Percentiles rank a stretch among this genome's conserved stretches.
These are phyloP conservation scores for Drosophila triauraria DNA, from an alignment of 1,140 invertebrate species.

Conservation along the genomic window DNA sequence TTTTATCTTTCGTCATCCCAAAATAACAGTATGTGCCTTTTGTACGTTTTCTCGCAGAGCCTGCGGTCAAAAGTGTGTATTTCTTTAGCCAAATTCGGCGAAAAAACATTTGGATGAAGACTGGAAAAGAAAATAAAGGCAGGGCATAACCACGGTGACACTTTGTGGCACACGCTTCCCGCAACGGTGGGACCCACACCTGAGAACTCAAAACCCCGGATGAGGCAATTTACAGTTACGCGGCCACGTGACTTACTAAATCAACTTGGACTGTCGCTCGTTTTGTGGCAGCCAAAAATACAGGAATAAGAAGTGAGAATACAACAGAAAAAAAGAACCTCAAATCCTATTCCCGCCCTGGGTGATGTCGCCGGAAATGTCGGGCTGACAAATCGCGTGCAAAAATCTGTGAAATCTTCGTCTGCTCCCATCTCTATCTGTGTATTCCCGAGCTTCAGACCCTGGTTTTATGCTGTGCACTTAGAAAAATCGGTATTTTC, in stretches of 20 bases:
- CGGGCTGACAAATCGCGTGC: conserved; percentile 82
- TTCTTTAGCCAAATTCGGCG: conserved; percentile 48
- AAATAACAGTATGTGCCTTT: conserved; percentile 39
- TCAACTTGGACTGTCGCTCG: conserved; percentile 66
- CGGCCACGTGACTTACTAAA: conserved; percentile 83
- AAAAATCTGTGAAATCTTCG: conserved; percentile 78
- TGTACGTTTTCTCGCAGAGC: conserved; percentile 34
- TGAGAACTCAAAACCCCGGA: conserved; percentile 27
- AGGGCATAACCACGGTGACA: conserved; percentile 28
- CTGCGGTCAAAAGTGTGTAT: conserved; percentile 43
- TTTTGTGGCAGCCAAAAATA: conserved; percentile 60
- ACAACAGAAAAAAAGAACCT: conserved; percentile 25
- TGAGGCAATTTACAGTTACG: conserved; percentile 74
- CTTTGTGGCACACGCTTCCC: conserved; percentile 40
- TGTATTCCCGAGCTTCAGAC: conserved; percentile 4
- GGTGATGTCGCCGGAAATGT: conserved; percentile 72
- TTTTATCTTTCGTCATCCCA: conserved; percentile 46
- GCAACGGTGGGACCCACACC: conserved; percentile 12
- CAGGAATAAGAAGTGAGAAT: conserved; percentile 37
- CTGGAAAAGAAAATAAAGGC: conserved; percentile 25
- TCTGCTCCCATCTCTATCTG: conserved; percentile 34
- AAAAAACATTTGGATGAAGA: conserved; percentile 50
- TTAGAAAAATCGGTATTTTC: background rate
- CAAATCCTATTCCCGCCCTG: conserved; percentile 51
- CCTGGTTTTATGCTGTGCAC: conserved; percentile 19